phyloP scores from a whole-genome alignment of 2,888 invertebrate species.

The Pollenia amentaria region DNA sequence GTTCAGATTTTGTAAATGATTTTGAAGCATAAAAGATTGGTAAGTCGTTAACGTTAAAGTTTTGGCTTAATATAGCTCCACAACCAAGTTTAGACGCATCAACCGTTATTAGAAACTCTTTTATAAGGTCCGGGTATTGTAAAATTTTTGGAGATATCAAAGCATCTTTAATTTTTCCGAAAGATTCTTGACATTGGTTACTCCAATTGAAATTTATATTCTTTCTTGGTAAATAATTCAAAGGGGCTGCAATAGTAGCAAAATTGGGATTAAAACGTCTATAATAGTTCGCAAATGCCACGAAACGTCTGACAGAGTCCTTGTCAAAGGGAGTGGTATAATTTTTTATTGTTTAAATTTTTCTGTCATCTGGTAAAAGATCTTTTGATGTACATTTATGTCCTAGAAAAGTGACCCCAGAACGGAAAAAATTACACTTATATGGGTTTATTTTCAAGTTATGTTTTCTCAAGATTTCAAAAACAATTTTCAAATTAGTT shows the following conservation, averaged over 20 bases:
- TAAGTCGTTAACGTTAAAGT: too few species aligned
- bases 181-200: slow-evolving; percentile 17
- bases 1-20: too few species aligned
- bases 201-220: neutral
- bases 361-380: slow-evolving; percentile 56
- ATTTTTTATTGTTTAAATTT: slow-evolving; percentile 31
- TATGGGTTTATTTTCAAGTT: slow-evolving; percentile 50
- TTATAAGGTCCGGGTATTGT: too few species aligned
- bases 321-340: slow-evolving; percentile 23
- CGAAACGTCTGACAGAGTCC: slow-evolving; percentile 37
- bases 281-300: slow-evolving; percentile 48
- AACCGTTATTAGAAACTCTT: too few species aligned
- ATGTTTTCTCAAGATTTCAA: slow-evolving; percentile 43
- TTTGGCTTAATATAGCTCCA: too few species aligned
- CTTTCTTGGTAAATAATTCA: slow-evolving; percentile 29
- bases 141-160: neutral
- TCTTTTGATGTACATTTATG: slow-evolving; percentile 58
- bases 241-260: slow-evolving; percentile 40
- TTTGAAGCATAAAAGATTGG: too few species aligned
- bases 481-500: slow-evolving; percentile 55
- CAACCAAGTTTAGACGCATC: too few species aligned
- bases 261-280: slow-evolving; percentile 41
- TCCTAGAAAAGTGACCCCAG: slow-evolving; percentile 57
- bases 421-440: slow-evolving; percentile 6
- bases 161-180: neutral